Conservation (phyloP, 2,113 vertebrate species). For the Clinocottus analis region DNA sequence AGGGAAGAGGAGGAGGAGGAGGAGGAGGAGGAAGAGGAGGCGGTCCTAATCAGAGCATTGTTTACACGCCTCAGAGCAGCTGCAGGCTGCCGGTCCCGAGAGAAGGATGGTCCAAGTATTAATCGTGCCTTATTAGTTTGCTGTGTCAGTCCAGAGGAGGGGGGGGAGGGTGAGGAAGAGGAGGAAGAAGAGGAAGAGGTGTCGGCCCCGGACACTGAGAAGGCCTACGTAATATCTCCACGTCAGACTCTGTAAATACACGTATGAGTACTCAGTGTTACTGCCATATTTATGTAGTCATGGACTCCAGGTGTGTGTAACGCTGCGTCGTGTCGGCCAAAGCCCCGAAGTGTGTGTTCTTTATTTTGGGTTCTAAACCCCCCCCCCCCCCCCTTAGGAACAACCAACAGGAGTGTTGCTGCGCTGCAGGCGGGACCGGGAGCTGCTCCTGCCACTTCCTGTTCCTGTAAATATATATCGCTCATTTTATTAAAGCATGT, state of each 20-base stretch:
- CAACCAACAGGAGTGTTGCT: constrained; percentile 25
- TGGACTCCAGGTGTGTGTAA: constrained; percentile 86
- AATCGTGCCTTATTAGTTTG: constrained; percentile 98
- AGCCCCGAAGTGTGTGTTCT: constrained; percentile 75
- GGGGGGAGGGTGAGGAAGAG: constrained; percentile 57
- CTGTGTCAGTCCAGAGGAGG: constrained; percentile 86
- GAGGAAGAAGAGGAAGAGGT: too few species aligned
- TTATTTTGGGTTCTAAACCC: constrained; percentile 22
- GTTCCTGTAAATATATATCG: constrained; percentile 96
- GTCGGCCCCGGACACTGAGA: constrained; percentile 67
- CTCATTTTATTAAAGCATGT: constrained; percentile 99
- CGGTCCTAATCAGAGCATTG: constrained; percentile 76
- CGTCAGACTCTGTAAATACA: constrained; percentile 90
- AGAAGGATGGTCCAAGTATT: constrained; percentile 86
- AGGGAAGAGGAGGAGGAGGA: constrained; percentile 72
- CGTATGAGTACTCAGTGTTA: constrained; percentile 96
- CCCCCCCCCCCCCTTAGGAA: too few species aligned
- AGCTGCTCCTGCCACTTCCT: constrained; percentile 76
- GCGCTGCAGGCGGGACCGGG: constrained; percentile 73
- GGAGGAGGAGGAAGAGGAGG: constrained; percentile 69
- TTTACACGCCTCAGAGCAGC: constrained; percentile 82
- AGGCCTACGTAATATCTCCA: constrained; percentile 78
- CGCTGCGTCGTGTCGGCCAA: constrained; percentile 91
- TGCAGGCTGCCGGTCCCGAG: constrained; percentile 80
- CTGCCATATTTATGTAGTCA: constrained; percentile 92